A percentile compares a stretch with the other conserved stretches of the same genome.
Conservation (phyloP, 2,888 invertebrate genomes). For the Pyrochroa serraticornis region DNA sequence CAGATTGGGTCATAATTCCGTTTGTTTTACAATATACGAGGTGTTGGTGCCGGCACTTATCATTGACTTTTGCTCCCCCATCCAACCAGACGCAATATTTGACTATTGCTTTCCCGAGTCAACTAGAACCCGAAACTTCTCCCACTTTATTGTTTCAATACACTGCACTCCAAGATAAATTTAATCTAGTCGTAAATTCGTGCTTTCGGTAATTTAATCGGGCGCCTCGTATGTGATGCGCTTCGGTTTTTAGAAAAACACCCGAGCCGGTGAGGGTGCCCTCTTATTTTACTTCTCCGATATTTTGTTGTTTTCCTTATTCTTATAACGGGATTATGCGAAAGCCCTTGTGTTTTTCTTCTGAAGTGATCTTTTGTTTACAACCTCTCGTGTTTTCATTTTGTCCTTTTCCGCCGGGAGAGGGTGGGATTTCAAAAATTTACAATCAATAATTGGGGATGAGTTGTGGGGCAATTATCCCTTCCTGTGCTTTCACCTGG, state of each 20-base stretch:
- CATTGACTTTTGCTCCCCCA: constrained; percentile 14
- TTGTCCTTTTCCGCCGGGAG: not conserved
- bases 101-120: constrained; percentile 4
- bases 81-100: not conserved
- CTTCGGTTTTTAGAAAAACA: constrained; percentile 11
- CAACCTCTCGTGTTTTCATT: constrained; percentile 9
- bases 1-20: constrained; percentile 26
- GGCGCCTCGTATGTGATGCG: constrained; percentile 6
- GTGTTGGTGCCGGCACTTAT: constrained; percentile 23
- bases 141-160: constrained; percentile 15
- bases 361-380: constrained; percentile 21
- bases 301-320: constrained; percentile 20
- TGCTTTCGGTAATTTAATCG: constrained; percentile 14
- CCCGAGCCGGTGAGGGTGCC: not conserved
- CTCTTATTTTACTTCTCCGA: constrained; percentile 6
- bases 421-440: not conserved
- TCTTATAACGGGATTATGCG: constrained; percentile 24
- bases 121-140: not conserved
- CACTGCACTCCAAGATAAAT: constrained; percentile 15
- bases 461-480: not conserved
- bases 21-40: constrained; percentile 22
- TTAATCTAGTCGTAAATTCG: constrained; percentile 17
- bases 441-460: not conserved
- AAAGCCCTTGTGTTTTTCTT: constrained; percentile 16
- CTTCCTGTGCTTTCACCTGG: not conserved